These are phyloP conservation scores for Agriotes lineatus DNA, from an alignment of 2,888 invertebrate species.

Conservation along the genomic window DNA sequence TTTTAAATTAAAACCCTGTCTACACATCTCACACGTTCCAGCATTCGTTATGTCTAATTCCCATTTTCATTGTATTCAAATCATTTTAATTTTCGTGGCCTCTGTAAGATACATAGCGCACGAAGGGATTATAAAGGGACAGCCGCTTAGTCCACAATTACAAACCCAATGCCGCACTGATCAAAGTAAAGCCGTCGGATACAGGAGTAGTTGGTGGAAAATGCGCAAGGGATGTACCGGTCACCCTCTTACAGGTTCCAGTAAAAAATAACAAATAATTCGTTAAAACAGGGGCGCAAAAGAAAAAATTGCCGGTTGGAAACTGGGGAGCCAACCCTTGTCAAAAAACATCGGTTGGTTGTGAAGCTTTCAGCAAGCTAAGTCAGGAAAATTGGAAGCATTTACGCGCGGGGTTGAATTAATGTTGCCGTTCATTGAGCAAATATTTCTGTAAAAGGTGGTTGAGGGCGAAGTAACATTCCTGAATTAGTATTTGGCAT, in stretches of 20 bases:
- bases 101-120: constrained; percentile 7
- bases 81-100: constrained; percentile 22
- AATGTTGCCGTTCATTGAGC: neutral
- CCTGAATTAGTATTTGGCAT: too few relatives aligned
- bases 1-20: neutral
- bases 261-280: constrained; percentile 44
- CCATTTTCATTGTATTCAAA: constrained; percentile 13
- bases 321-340: constrained; percentile 27
- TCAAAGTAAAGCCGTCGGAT: constrained; percentile 49
- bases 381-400: neutral
- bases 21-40: neutral
- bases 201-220: constrained; percentile 39
- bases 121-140: constrained; percentile 32
- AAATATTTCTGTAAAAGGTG: too few relatives aligned
- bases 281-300: constrained; percentile 36
- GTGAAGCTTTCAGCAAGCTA: neutral
- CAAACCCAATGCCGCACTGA: constrained; percentile 47
- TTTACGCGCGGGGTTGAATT: neutral
- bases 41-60: neutral
- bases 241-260: constrained; percentile 46
- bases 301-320: constrained; percentile 28
- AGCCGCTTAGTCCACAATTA: constrained; percentile 37
- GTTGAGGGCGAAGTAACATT: too few relatives aligned
- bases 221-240: constrained; percentile 45
- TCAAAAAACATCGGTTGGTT: constrained; percentile 9